These are phyloP conservation scores for Hyalella azteca DNA, from an alignment of 2,888 invertebrate species.

Conservation along the genomic window DNA sequence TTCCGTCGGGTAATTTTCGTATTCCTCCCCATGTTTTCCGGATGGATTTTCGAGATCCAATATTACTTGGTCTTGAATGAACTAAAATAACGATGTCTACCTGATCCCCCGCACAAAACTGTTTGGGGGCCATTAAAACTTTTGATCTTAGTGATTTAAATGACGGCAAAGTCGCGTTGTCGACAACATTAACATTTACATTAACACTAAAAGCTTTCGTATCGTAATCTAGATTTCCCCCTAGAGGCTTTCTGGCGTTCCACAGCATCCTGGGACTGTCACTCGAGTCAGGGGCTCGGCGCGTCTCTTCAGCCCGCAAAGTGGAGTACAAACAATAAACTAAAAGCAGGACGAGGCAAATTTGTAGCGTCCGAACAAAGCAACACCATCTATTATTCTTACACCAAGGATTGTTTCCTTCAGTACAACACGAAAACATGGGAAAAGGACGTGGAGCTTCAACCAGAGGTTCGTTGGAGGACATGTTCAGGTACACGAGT, in stretches of 20 bases:
- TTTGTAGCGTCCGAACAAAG: background rate
- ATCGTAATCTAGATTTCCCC: background rate
- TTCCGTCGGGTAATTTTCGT: background rate
- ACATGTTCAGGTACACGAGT: background rate
- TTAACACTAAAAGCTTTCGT: background rate
- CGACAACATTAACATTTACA: background rate
- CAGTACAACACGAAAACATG: background rate
- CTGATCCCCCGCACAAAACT: background rate
- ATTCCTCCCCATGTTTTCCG: constrained; percentile 25
- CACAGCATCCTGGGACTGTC: background rate
- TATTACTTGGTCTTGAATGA: background rate
- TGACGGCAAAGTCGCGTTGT: background rate
- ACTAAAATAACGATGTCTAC: constrained; percentile 23
- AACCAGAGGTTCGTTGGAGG: background rate
- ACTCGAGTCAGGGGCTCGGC: background rate
- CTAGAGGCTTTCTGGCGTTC: background rate
- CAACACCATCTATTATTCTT: constrained; percentile 4
- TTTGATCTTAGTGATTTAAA: background rate
- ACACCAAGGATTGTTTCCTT: background rate
- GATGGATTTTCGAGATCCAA: background rate
- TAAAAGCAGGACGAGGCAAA: background rate
- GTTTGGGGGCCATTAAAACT: background rate
- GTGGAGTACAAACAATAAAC: constrained; percentile 4
- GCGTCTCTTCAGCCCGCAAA: background rate
- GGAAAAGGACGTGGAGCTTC: too few species aligned